Conservation (phyloP, 2,113 vertebrate genomes). For the Phyllostomus hastatus region DNA sequence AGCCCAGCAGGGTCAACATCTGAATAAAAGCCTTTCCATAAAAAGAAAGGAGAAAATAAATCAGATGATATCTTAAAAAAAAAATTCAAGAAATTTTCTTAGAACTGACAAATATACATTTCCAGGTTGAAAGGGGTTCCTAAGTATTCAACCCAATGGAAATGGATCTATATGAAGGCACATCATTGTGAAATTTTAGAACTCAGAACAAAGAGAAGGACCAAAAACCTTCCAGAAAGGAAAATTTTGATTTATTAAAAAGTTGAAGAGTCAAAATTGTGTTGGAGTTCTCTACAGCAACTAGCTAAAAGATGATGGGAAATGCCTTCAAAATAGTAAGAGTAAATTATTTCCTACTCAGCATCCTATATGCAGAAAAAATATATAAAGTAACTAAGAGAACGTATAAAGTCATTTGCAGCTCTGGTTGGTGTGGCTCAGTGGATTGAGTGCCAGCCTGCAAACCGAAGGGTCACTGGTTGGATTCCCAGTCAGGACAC, state of each 20-base stretch:
- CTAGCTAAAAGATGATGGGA: background rate
- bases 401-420: background rate
- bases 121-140: background rate
- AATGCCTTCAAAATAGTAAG: slow-evolving; percentile 16
- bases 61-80: background rate
- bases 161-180: background rate
- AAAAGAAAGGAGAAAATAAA: slow-evolving; percentile 24
- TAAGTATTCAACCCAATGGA: background rate
- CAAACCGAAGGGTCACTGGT: too few relatives aligned
- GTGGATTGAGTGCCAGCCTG: too few relatives aligned
- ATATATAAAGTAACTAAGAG: background rate
- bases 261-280: slow-evolving; percentile 8
- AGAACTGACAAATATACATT: slow-evolving; percentile 7
- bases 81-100: background rate
- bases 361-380: background rate
- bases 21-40: background rate
- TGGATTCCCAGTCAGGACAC: too few relatives aligned
- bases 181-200: background rate
- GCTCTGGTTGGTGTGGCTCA: too few relatives aligned
- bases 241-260: background rate
- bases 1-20: background rate
- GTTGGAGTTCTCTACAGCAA: background rate
- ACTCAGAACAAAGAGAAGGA: background rate
- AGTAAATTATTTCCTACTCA: background rate
- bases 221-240: background rate